phyloP scores from a whole-genome alignment of 2,888 invertebrate species.

The Melangyna quadrimaculata region DNA sequence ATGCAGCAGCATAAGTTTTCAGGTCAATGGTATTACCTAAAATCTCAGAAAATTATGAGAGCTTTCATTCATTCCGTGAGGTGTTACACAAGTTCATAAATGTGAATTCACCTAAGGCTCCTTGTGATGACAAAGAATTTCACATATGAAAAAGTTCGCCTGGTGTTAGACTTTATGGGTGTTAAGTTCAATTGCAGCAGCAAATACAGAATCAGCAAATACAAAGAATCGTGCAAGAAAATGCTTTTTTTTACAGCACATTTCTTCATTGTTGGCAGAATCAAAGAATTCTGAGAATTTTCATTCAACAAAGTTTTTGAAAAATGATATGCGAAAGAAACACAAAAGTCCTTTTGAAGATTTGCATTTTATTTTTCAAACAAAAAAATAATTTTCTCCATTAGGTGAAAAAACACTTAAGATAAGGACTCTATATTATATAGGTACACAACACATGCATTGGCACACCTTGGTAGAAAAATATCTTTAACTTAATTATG shows the following conservation, averaged over 20 bases:
- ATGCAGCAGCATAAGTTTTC: constrained; percentile 57
- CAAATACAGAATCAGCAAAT: neutral
- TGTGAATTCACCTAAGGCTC: constrained; percentile 35
- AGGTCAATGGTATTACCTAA: constrained; percentile 68
- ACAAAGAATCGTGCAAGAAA: neutral
- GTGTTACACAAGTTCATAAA: constrained; percentile 34
- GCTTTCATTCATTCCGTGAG: neutral
- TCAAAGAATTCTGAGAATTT: constrained; percentile 16
- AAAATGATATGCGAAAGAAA: neutral
- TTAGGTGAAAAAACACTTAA: constrained; percentile 7
- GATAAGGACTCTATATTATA: neutral
- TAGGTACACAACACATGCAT: too few species aligned
- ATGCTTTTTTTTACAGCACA: constrained; percentile 2
- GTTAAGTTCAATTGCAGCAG: constrained; percentile 52
- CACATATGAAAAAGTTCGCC: constrained; percentile 30
- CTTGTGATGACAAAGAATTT: constrained; percentile 44
- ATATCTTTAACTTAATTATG: neutral
- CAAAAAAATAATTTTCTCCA: neutral
- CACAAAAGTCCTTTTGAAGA: neutral
- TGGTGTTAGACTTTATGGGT: constrained; percentile 3
- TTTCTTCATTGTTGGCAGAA: constrained; percentile 24
- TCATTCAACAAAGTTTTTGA: neutral
- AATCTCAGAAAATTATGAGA: constrained; percentile 46
- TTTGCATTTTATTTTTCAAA: neutral
- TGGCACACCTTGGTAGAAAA: neutral